Evolutionary conservation across 2,113 vertebrate genomes (phyloP).

Genomic region (Platichthys flesus): DNA sequence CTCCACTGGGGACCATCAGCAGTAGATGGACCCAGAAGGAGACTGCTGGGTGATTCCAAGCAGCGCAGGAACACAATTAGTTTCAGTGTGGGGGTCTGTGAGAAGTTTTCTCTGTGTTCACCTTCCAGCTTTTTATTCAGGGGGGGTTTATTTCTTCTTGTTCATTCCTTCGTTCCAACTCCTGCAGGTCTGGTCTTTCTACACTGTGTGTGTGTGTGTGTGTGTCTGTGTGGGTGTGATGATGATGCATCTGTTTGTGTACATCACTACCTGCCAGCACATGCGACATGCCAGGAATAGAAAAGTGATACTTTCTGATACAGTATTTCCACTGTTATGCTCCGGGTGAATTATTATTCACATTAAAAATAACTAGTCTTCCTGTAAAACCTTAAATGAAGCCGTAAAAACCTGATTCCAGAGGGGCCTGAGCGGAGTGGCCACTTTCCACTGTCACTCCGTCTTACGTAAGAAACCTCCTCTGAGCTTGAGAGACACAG

Average conservation of each 20-base stretch:
- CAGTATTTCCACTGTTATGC: constrained; percentile 70
- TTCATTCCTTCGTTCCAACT: constrained; percentile 20
- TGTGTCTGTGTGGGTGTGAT: background rate
- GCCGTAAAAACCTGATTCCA: constrained; percentile 60
- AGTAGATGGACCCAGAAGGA: constrained; percentile 21
- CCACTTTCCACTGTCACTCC: constrained; percentile 42
- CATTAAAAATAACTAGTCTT: constrained; percentile 68
- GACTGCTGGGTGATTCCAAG: constrained; percentile 16
- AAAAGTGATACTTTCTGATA: constrained; percentile 52
- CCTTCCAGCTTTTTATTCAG: constrained; percentile 6
- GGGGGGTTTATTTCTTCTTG: constrained; percentile 36
- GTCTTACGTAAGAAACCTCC: constrained; percentile 51
- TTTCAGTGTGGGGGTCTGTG: constrained; percentile 38
- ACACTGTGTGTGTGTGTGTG: background rate
- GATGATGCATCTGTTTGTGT: constrained; percentile 40
- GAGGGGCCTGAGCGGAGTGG: constrained; percentile 30
- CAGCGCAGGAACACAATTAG: constrained; percentile 26
- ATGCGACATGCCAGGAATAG: constrained; percentile 40
- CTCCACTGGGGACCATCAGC: constrained; percentile 14
- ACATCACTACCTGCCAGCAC: constrained; percentile 31
- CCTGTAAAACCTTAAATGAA: constrained; percentile 71
- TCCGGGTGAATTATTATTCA: constrained; percentile 68
- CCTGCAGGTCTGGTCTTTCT: constrained; percentile 13
- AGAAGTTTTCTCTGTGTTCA: background rate
- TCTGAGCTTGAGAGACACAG: constrained; percentile 2